phyloP scores from a whole-genome alignment of 2,797 vertebrate species.

The Spheniscus humboldti region DNA sequence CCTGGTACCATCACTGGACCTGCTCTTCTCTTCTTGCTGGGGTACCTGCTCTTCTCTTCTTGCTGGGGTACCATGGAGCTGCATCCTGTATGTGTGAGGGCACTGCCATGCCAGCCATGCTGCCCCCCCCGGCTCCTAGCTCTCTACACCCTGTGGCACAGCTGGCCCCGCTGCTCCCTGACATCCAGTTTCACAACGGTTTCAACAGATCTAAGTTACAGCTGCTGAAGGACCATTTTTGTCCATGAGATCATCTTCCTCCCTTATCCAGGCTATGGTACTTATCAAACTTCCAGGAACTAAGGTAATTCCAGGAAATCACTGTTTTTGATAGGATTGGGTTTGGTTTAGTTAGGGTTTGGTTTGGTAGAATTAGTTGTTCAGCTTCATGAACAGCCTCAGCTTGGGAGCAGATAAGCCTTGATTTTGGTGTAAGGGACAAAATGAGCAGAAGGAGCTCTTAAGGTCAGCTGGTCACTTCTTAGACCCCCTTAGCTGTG shows the following conservation, averaged over 20 bases:
- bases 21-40: background rate
- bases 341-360: background rate
- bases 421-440: background rate
- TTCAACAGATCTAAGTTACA: rapidly evolving
- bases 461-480: background rate
- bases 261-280: background rate
- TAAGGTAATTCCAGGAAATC: background rate
- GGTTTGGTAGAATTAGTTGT: background rate
- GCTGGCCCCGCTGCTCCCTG: background rate
- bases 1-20: background rate
- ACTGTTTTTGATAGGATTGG: rapidly evolving
- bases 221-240: background rate
- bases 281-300: background rate
- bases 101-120: background rate
- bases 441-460: background rate
- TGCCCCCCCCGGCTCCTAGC: background rate
- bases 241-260: background rate
- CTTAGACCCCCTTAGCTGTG: background rate
- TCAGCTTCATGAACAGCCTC: background rate
- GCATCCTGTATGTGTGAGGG: background rate
- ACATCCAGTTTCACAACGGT: background rate
- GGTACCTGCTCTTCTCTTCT: background rate
- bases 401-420: background rate
- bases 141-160: background rate
- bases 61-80: background rate